Evolutionary conservation across 2,113 vertebrate genomes (phyloP).

Genomic region (Hirundichthys speculiger): DNA sequence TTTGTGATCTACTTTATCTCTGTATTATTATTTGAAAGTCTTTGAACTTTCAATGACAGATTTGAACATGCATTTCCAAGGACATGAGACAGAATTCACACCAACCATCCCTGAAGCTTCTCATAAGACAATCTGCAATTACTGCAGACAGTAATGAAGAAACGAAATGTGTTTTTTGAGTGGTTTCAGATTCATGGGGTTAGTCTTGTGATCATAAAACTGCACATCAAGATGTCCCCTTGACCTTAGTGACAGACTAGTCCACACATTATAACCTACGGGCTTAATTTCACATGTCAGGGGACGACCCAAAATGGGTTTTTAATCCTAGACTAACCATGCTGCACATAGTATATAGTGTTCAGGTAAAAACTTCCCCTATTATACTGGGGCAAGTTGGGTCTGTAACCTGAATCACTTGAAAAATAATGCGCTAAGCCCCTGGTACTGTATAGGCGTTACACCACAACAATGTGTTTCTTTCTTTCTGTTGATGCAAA

Average conservation of each 20-base stretch:
- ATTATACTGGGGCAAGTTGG: constrained; percentile 79
- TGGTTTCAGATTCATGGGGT: constrained; percentile 68
- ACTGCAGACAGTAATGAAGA: constrained; percentile 73
- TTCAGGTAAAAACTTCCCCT: constrained; percentile 87
- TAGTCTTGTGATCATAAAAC: constrained; percentile 69
- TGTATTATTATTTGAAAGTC: background rate
- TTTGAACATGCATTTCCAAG: constrained; percentile 6
- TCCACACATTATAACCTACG: constrained; percentile 77
- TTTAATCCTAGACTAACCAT: constrained; percentile 90
- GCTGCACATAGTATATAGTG: constrained; percentile 81
- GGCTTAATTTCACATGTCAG: constrained; percentile 82
- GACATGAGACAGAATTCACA: constrained; percentile 14
- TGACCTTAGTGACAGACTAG: constrained; percentile 77
- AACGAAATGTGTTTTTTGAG: constrained; percentile 59
- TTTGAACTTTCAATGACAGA: background rate
- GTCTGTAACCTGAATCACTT: constrained; percentile 91
- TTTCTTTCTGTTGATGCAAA: constrained; percentile 87
- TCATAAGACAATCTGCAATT: constrained; percentile 75
- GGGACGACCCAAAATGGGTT: constrained; percentile 81
- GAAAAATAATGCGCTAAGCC: constrained; percentile 84
- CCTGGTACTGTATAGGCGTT: constrained; percentile 86
- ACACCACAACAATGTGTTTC: constrained; percentile 88
- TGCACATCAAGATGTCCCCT: constrained; percentile 77
- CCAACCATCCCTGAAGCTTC: constrained; percentile 19
- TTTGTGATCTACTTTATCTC: no score